phyloP scores from a whole-genome alignment of 2,888 invertebrate genomes.

The Aethes cnicana region DNA sequence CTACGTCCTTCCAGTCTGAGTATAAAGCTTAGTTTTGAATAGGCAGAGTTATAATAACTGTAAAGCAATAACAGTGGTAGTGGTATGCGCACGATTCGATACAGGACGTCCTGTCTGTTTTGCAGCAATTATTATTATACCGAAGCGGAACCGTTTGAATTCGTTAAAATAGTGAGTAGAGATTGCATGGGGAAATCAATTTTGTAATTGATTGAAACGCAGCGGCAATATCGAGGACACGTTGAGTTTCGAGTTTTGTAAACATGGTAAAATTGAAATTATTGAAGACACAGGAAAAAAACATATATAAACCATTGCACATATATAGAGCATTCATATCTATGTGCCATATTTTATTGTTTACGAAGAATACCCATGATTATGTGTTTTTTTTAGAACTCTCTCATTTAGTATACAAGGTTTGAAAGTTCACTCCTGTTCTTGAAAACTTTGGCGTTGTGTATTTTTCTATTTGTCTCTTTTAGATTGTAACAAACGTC shows the following conservation, averaged over 20 bases:
- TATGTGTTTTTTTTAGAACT: too few relatives aligned
- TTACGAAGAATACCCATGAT: too few relatives aligned
- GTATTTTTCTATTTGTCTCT: too few relatives aligned
- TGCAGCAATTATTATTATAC: constrained; percentile 76
- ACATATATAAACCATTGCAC: too few relatives aligned
- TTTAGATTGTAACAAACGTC: too few relatives aligned
- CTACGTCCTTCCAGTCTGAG: constrained; percentile 28
- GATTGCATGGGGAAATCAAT: constrained; percentile 22
- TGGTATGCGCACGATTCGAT: constrained; percentile 61
- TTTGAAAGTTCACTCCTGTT: too few relatives aligned
- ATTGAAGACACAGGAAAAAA: too few relatives aligned
- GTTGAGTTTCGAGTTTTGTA: neutral
- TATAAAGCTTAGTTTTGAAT: constrained; percentile 42
- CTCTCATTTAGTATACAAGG: too few relatives aligned
- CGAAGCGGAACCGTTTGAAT: constrained; percentile 70
- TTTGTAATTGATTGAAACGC: constrained; percentile 1
- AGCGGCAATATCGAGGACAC: neutral
- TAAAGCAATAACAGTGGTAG: constrained; percentile 47
- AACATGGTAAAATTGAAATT: constrained; percentile 14
- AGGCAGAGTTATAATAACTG: constrained; percentile 34
- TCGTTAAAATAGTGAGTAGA: constrained; percentile 38
- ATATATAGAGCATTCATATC: too few relatives aligned
- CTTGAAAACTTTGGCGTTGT: too few relatives aligned
- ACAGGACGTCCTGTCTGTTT: constrained; percentile 80
- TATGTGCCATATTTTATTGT: too few relatives aligned